Conservation (phyloP, 2,888 invertebrate species). For the Empis livida region DNA sequence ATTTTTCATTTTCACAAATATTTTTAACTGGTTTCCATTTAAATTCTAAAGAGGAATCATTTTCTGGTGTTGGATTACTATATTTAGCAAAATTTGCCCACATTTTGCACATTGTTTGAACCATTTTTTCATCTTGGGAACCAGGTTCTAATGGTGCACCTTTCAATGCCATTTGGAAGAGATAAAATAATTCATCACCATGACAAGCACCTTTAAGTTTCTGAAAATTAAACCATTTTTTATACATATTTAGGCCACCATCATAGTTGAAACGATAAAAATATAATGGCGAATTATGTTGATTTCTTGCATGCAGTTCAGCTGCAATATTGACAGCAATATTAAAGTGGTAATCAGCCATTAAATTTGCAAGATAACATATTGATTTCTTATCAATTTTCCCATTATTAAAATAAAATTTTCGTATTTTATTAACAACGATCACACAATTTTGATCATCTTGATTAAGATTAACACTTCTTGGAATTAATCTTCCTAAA, state of each 20-base stretch:
- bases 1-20: slow-evolving; percentile 8
- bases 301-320: slow-evolving; percentile 12
- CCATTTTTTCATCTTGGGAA: slow-evolving; percentile 24
- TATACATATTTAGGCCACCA: slow-evolving; percentile 38
- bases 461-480: slow-evolving; percentile 6
- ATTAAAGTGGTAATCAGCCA: slow-evolving; percentile 30
- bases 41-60: slow-evolving; percentile 10
- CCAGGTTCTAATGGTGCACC: slow-evolving; percentile 11
- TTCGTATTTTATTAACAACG: slow-evolving; percentile 11
- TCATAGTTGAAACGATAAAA: slow-evolving; percentile 42
- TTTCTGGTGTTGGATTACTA: slow-evolving; percentile 34
- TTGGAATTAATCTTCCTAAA: slow-evolving; percentile 13
- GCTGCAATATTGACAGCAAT: slow-evolving; percentile 7
- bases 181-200: slow-evolving; percentile 44
- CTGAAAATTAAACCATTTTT: slow-evolving; percentile 24
- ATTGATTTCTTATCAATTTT: slow-evolving; percentile 28
- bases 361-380: slow-evolving; percentile 33
- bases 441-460: slow-evolving; percentile 6
- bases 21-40: slow-evolving; percentile 23
- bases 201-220: slow-evolving; percentile 39
- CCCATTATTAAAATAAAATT: slow-evolving; percentile 34
- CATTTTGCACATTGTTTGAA: slow-evolving; percentile 38
- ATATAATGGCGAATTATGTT: slow-evolving; percentile 32
- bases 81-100: slow-evolving; percentile 52
- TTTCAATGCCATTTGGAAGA: not conserved